Evolutionary conservation across 2,888 invertebrate species (phyloP).

Genomic region (Melinopterus prodromus): DNA sequence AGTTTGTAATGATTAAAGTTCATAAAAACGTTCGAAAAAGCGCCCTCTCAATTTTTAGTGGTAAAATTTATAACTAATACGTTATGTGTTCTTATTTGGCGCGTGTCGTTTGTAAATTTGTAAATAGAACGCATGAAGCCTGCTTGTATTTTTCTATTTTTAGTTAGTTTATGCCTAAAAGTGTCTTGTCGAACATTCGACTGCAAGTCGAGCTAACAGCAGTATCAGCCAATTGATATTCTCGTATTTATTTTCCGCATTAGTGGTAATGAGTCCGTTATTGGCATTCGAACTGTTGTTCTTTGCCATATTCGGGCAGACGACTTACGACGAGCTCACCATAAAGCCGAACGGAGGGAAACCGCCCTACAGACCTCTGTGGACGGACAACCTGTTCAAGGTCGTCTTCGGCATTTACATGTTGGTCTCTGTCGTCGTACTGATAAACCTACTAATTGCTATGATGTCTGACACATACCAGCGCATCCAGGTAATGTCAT

Average conservation of each 20-base stretch:
- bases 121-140: constrained; percentile 23
- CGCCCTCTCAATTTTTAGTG: not conserved
- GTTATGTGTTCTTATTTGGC: constrained; percentile 13
- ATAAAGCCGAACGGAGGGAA: constrained; percentile 54
- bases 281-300: constrained; percentile 97
- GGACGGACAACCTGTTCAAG: constrained; percentile 89
- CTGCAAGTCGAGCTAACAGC: not conserved
- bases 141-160: constrained; percentile 20
- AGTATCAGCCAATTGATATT: not conserved
- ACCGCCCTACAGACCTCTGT: constrained; percentile 77
- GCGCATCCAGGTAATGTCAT: constrained; percentile 89
- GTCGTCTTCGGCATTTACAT: constrained; percentile 96
- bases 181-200: constrained; percentile 15
- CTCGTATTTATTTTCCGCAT: constrained; percentile 49
- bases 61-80: constrained; percentile 8
- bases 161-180: constrained; percentile 17
- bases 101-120: not conserved
- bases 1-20: no score
- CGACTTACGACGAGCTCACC: constrained; percentile 80
- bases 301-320: constrained; percentile 97
- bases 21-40: no score
- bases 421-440: constrained; percentile 97
- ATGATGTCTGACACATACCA: constrained; percentile 99
- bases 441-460: constrained; percentile 98
- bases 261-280: constrained; percentile 87